Percentiles rank a stretch among this genome's conserved stretches.
These are phyloP conservation scores for Nymphalis io DNA, from an alignment of 1,140 invertebrate genomes.

Conservation along the genomic window DNA sequence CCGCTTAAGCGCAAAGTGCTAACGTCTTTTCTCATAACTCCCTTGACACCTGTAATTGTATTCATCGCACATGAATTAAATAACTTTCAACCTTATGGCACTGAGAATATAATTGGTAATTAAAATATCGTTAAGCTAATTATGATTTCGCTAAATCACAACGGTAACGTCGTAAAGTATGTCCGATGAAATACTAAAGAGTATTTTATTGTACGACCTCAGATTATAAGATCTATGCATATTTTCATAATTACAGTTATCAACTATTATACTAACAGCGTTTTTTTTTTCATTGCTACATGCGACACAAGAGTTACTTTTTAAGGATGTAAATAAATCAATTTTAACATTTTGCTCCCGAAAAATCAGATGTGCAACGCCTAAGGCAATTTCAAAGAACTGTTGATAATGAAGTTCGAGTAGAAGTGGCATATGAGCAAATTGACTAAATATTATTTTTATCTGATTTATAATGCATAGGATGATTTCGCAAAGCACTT, in stretches of 20 bases:
- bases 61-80: not conserved
- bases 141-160: slow-evolving; percentile 5
- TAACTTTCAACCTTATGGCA: not conserved
- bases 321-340: no score
- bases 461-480: no score
- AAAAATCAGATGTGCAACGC: no score
- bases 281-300: no score
- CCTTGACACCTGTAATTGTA: slow-evolving; percentile 32
- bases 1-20: slow-evolving; percentile 31
- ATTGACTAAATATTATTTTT: no score
- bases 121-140: not conserved
- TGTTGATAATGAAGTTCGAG: no score
- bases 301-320: no score
- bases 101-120: not conserved
- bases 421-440: no score
- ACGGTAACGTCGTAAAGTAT: not conserved
- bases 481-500: no score
- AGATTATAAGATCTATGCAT: not conserved
- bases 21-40: slow-evolving; percentile 24
- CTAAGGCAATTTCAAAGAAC: no score
- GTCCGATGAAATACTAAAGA: not conserved
- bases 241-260: not conserved
- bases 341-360: no score
- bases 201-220: not conserved
- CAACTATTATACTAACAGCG: not conserved